phyloP scores from a whole-genome alignment of 2,113 vertebrate genomes.

The Dipodomys spectabilis region DNA sequence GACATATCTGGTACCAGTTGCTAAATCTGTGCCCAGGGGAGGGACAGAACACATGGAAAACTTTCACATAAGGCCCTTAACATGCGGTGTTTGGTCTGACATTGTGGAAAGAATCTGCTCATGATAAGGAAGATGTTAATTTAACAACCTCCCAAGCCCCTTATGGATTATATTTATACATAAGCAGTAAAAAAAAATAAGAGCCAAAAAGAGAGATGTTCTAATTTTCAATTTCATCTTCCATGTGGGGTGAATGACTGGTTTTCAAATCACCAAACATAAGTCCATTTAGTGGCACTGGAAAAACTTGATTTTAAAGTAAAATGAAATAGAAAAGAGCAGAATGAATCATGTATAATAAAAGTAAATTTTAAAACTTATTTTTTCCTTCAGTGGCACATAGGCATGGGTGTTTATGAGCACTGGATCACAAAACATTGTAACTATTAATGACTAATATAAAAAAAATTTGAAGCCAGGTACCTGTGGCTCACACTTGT shows the following conservation, averaged over 20 bases:
- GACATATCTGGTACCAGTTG: not conserved
- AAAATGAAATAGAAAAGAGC: not conserved
- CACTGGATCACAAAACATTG: not conserved
- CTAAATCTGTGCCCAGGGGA: not conserved
- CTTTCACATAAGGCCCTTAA: not conserved
- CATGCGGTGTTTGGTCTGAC: not conserved
- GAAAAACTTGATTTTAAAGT: not conserved
- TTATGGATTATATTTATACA: not conserved
- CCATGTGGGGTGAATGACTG: not conserved
- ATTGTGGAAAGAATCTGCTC: not conserved
- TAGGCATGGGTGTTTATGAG: not conserved
- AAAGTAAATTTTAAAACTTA: not conserved
- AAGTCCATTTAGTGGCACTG: not conserved
- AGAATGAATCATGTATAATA: not conserved
- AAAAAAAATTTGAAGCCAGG: not conserved
- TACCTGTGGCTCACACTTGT: no score
- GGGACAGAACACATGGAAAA: not conserved
- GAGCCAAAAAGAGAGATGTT: not conserved
- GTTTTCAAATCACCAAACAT: not conserved
- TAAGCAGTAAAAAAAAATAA: constrained; percentile 33
- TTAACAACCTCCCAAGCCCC: not conserved
- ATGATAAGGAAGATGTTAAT: not conserved
- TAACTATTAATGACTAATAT: not conserved
- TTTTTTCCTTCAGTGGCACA: not conserved
- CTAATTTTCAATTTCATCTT: not conserved